Evolutionary conservation across 2,797 vertebrate species (phyloP).

Genomic region (Anableps anableps): DNA sequence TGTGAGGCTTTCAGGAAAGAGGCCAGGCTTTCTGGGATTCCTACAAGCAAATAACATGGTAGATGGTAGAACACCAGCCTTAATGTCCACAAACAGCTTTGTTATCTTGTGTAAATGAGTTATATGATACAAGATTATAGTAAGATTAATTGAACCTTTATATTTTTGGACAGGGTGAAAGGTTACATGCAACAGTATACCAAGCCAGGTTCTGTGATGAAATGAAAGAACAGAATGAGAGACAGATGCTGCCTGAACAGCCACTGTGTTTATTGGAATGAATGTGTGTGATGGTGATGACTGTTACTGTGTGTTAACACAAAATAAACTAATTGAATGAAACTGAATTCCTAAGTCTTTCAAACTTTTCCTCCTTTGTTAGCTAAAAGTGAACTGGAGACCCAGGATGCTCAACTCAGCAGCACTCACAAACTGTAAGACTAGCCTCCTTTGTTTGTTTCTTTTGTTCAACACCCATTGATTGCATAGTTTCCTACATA

Average conservation of each 20-base stretch:
- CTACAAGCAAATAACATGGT: neutral
- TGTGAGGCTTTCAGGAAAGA: neutral
- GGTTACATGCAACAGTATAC: neutral
- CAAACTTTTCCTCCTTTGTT: slow-evolving; percentile 42
- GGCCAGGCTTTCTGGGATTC: neutral
- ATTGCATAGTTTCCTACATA: neutral
- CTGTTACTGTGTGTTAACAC: neutral
- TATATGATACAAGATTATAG: no score
- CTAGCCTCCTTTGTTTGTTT: neutral
- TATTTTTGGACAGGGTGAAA: no score
- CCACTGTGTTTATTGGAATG: neutral
- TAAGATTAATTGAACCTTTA: no score
- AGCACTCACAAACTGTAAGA: slow-evolving; percentile 92
- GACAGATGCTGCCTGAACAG: neutral
- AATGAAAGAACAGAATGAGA: neutral
- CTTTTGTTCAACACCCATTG: neutral
- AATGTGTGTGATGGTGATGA: neutral
- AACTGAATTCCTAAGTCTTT: slow-evolving; percentile 1
- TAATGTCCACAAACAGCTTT: no score
- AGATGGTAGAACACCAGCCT: no score
- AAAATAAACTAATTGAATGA: neutral
- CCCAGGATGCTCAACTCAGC: slow-evolving; percentile 86
- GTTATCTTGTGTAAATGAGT: no score
- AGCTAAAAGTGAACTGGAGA: slow-evolving; percentile 93
- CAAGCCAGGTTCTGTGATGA: neutral